These are phyloP conservation scores for Etia nguti DNA, from an alignment of 2,113 vertebrate genomes.

Conservation along the genomic window DNA sequence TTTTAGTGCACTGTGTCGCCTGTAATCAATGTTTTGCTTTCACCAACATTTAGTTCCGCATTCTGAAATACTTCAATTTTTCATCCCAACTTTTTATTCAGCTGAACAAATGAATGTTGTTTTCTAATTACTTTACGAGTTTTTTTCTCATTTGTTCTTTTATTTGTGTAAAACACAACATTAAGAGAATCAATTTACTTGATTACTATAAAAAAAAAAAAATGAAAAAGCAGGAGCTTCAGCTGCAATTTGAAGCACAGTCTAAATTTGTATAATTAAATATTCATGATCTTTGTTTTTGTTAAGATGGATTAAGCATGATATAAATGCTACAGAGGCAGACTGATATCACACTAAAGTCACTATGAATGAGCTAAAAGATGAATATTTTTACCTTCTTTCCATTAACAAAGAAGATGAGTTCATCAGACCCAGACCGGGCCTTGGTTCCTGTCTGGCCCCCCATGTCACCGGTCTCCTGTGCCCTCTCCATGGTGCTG, in stretches of 20 bases:
- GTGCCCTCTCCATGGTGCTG: neutral
- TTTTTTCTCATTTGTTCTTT: neutral
- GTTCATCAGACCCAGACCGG: slow-evolving; percentile 54
- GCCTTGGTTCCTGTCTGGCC: neutral
- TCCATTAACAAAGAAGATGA: slow-evolving; percentile 94
- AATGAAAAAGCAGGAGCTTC: neutral
- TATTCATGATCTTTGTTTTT: neutral
- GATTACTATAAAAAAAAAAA: neutral
- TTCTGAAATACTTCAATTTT: neutral
- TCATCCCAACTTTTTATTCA: neutral
- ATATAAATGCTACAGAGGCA: neutral
- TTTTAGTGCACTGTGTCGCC: neutral
- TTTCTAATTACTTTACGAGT: neutral
- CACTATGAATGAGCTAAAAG: neutral
- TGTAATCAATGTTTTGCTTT: neutral
- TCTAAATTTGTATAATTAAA: neutral
- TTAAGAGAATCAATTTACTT: neutral
- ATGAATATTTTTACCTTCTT: slow-evolving; percentile 81
- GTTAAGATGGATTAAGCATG: neutral
- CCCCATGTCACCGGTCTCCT: neutral
- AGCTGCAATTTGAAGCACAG: neutral
- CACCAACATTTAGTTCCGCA: neutral
- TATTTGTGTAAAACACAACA: neutral
- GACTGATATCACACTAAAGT: neutral
- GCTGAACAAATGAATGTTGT: neutral